A percentile compares a stretch with the other conserved stretches of the same genome.
These are phyloP conservation scores for Dicranocentrus wangi DNA, from an alignment of 2,888 invertebrate species.

Conservation along the genomic window DNA sequence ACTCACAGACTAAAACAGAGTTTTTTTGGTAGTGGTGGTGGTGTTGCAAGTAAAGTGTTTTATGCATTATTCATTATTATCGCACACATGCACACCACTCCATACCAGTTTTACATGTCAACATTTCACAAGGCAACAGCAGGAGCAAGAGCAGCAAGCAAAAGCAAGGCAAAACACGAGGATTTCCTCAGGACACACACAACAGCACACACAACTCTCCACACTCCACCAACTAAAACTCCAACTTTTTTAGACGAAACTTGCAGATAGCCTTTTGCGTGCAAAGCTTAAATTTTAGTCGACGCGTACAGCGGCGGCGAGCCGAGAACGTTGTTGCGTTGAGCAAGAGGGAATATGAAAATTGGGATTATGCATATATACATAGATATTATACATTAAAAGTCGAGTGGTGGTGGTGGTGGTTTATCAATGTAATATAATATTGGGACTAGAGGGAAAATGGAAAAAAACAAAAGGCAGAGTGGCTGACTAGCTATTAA, in stretches of 20 bases:
- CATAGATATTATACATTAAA: too few relatives aligned
- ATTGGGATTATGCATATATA: too few relatives aligned
- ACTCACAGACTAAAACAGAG: conserved; percentile 33
- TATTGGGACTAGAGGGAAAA: not conserved
- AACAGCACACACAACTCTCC: not conserved
- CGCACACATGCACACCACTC: conserved; percentile 17
- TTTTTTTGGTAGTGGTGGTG: conserved; percentile 20
- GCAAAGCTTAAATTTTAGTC: conserved; percentile 49
- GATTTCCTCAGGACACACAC: conserved; percentile 56
- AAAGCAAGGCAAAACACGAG: conserved; percentile 32
- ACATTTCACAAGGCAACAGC: too few relatives aligned
- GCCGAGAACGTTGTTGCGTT: not conserved
- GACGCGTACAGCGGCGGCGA: not conserved
- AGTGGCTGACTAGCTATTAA: conserved; percentile 69
- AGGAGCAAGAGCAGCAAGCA: not conserved
- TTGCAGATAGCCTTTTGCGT: conserved; percentile 65
- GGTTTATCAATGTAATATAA: not conserved
- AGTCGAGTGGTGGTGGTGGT: not conserved
- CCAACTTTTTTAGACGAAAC: conserved; percentile 37
- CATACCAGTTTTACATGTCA: conserved; percentile 25
- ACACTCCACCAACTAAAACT: not conserved
- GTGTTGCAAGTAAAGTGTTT: conserved; percentile 49
- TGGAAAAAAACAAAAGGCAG: conserved; percentile 24
- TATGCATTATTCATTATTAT: conserved; percentile 57
- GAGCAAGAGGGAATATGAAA: conserved; percentile 10